Conservation (phyloP, 2,797 vertebrate genomes). For the Pangasius krempfi region DNA sequence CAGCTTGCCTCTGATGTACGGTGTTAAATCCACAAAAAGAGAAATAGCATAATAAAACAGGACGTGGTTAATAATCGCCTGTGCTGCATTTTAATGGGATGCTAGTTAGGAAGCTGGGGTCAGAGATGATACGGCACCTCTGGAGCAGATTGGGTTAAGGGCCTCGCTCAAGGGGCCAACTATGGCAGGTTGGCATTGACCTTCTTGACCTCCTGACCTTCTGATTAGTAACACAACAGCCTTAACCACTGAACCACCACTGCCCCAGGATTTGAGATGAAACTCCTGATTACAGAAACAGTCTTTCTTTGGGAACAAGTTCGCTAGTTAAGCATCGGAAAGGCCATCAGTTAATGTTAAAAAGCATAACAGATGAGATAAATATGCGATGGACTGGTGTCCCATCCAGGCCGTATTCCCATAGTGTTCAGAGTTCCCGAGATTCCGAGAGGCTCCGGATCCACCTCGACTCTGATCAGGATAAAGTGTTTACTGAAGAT, state of each 20-base stretch:
- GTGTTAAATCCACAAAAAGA: background rate
- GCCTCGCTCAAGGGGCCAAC: no score
- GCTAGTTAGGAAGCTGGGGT: background rate
- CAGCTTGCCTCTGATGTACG: background rate
- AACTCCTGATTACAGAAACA: background rate
- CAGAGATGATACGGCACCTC: no score
- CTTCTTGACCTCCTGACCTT: no score
- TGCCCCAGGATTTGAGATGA: background rate
- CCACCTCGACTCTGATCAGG: no score
- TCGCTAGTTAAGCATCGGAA: background rate
- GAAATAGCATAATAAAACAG: background rate
- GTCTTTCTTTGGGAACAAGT: background rate
- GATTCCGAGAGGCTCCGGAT: no score
- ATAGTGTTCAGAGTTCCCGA: no score
- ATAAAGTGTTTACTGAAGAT: background rate
- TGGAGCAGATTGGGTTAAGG: no score
- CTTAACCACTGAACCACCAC: no score
- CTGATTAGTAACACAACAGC: no score
- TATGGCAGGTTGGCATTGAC: no score
- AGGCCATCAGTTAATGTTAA: background rate
- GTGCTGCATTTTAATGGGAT: background rate
- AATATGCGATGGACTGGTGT: background rate
- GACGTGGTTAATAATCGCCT: background rate
- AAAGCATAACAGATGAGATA: background rate
- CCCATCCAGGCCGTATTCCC: background rate